A percentile compares a stretch with the other conserved stretches of the same genome.
Evolutionary conservation across 2,888 invertebrate genomes (phyloP).

Genomic region (Seira ritae): DNA sequence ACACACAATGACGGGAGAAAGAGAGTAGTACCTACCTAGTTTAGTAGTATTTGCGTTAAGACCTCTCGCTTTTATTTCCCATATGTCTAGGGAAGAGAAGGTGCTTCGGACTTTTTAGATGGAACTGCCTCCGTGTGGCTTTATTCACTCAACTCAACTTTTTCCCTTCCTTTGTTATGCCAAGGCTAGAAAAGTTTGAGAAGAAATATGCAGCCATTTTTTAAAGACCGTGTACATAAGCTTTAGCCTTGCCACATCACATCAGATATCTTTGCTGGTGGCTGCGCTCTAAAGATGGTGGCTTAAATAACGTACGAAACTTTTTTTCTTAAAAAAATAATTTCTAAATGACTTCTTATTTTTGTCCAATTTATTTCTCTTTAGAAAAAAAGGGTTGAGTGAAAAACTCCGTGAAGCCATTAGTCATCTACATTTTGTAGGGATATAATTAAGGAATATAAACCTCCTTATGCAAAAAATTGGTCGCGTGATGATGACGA

Average conservation of each 20-base stretch:
- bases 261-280: no score
- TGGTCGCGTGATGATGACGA: no score
- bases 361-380: not conserved
- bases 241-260: no score
- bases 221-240: no score
- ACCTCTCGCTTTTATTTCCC: conserved; percentile 16
- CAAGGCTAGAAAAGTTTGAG: not conserved
- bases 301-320: not conserved
- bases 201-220: not conserved
- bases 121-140: not conserved
- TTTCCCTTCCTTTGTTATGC: not conserved
- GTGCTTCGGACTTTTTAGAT: not conserved
- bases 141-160: not conserved
- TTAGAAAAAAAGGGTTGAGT: not conserved
- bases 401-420: not conserved
- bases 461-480: no score
- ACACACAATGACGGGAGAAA: not conserved
- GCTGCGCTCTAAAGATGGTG: no score
- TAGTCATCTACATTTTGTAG: not conserved
- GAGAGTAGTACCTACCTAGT: not conserved
- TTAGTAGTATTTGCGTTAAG: not conserved
- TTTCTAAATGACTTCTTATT: no score
- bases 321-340: not conserved
- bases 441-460: not conserved
- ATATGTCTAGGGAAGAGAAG: not conserved